Conservation (phyloP, 2,888 invertebrate species). For the Hedychridium roseum region DNA sequence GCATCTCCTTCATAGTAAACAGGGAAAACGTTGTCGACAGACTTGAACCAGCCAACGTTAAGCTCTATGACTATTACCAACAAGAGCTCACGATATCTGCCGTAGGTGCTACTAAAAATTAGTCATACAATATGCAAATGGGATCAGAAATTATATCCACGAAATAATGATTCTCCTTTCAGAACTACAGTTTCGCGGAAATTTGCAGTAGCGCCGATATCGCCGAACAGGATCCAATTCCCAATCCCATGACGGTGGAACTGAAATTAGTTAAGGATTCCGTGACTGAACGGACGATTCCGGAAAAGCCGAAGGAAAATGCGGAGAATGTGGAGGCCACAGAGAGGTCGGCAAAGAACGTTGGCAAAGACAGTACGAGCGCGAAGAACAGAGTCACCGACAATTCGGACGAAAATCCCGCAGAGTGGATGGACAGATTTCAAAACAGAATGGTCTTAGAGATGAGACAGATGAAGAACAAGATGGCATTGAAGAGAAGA, state of each 20-base stretch:
- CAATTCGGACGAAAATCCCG: slow-evolving; percentile 1
- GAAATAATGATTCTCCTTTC: slow-evolving; percentile 17
- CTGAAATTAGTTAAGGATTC: slow-evolving; percentile 6
- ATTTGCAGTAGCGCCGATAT: slow-evolving; percentile 48
- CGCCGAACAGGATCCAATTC: slow-evolving; percentile 30
- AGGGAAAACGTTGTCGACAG: slow-evolving; percentile 64
- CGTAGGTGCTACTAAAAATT: too few relatives aligned
- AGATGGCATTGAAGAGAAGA: slow-evolving; percentile 12
- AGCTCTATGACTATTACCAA: slow-evolving; percentile 73
- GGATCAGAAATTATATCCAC: neutral
- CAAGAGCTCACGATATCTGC: slow-evolving; percentile 67
- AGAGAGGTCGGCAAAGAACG: slow-evolving; percentile 11
- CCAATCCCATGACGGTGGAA: slow-evolving; percentile 32
- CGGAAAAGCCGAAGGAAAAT: slow-evolving; percentile 3
- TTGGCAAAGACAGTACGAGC: slow-evolving; percentile 17
- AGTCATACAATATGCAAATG: too few relatives aligned
- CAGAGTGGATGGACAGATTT: slow-evolving; percentile 17
- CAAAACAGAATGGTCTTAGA: slow-evolving; percentile 17
- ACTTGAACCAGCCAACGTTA: slow-evolving; percentile 67
- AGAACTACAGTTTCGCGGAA: slow-evolving; percentile 53
- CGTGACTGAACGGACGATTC: neutral
- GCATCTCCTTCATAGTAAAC: slow-evolving; percentile 65
- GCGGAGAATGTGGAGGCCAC: slow-evolving; percentile 5
- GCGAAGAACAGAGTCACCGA: slow-evolving; percentile 24
- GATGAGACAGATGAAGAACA: slow-evolving; percentile 18